phyloP scores from a whole-genome alignment of 2,888 invertebrate species.

The Allophyes oxyacanthae region DNA sequence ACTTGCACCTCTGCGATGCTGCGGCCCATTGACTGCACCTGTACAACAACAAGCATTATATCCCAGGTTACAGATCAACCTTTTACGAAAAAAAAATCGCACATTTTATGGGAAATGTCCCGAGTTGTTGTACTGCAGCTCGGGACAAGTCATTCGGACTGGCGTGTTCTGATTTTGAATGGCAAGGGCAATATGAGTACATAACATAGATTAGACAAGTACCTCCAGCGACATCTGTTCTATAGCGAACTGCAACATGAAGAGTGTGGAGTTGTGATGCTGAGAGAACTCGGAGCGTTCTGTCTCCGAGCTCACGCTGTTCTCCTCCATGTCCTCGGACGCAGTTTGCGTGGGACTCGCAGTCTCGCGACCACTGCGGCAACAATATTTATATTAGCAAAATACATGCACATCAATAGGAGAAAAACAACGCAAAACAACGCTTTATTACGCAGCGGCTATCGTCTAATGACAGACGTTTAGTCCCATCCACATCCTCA shows the following conservation, averaged over 20 bases:
- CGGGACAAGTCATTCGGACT: too few species aligned
- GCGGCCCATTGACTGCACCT: constrained; percentile 95
- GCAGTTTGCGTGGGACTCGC: constrained; percentile 37
- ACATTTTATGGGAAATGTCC: too few species aligned
- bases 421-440: too few species aligned
- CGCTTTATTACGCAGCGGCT: too few species aligned
- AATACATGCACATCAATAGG: too few species aligned
- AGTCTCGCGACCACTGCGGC: constrained; percentile 42
- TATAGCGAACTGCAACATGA: constrained; percentile 96
- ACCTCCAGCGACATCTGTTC: constrained; percentile 96
- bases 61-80: too few species aligned
- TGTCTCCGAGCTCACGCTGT: constrained; percentile 82
- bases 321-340: constrained; percentile 75
- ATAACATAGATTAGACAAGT: too few species aligned
- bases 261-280: constrained; percentile 89
- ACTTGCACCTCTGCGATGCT: constrained; percentile 98
- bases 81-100: not conserved
- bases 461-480: too few species aligned
- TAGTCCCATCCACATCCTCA: too few species aligned
- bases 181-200: too few species aligned
- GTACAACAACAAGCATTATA: constrained; percentile 30
- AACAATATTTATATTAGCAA: not conserved
- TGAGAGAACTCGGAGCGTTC: constrained; percentile 76
- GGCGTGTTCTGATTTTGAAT: too few species aligned
- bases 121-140: too few species aligned